A percentile compares a stretch with the other conserved stretches of the same genome.
These are phyloP conservation scores for Frankliniella fusca DNA, from an alignment of 2,888 invertebrate species.

Conservation along the genomic window DNA sequence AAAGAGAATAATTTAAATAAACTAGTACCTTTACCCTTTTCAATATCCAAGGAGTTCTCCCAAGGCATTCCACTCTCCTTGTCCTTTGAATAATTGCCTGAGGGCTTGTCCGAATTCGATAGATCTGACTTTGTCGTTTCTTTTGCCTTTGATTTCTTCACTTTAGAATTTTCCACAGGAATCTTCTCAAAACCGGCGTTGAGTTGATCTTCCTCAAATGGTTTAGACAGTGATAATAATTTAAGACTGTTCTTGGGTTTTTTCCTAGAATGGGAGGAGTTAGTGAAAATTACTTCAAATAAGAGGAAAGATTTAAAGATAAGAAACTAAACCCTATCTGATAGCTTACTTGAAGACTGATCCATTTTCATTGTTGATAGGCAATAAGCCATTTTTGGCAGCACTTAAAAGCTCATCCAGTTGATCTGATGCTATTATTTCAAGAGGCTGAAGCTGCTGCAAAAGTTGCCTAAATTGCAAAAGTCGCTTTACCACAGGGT, in stretches of 20 bases:
- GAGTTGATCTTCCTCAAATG: neutral
- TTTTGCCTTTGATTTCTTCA: neutral
- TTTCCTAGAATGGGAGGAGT: neutral
- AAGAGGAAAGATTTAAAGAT: neutral
- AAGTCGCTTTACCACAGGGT: conserved; percentile 84
- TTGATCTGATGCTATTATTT: conserved; percentile 64
- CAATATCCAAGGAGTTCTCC: conserved; percentile 28
- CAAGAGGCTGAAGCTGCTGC: conserved; percentile 66
- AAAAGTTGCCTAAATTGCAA: conserved; percentile 75
- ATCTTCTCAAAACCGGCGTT: neutral
- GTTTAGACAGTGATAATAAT: neutral
- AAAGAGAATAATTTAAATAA: neutral
- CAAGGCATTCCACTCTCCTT: neutral
- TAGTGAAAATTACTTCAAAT: neutral
- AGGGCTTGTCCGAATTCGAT: neutral
- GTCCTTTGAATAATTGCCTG: neutral
- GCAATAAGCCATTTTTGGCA: conserved; percentile 43
- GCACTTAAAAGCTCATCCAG: conserved; percentile 60
- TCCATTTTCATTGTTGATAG: neutral
- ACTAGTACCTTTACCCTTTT: neutral
- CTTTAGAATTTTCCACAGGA: neutral
- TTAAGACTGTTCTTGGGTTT: neutral
- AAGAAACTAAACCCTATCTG: no score
- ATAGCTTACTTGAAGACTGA: neutral
- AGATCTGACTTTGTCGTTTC: neutral